A percentile compares a stretch with the other conserved stretches of the same genome.
These are phyloP conservation scores for Dreissena polymorpha DNA, from an alignment of 1,140 invertebrate species.

Conservation along the genomic window DNA sequence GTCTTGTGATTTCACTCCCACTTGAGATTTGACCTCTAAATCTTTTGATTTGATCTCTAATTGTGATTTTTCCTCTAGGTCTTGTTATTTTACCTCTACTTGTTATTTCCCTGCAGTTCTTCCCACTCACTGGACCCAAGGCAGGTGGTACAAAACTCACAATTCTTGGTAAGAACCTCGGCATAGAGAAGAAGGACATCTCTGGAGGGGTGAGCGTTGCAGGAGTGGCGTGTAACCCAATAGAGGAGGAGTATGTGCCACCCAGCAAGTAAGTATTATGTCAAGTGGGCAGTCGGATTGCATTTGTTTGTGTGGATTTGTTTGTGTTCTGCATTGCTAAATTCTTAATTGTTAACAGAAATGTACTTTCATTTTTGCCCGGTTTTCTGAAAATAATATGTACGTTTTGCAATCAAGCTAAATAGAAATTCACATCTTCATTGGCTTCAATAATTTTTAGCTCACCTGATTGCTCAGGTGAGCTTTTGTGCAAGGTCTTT, in stretches of 20 bases:
- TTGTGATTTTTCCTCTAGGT: conserved; percentile 82
- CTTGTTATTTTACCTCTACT: conserved; percentile 78
- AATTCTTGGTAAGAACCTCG: conserved; percentile 97
- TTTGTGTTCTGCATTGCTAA: not conserved
- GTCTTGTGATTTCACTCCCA: too few relatives aligned
- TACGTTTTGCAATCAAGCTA: not conserved
- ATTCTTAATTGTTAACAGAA: not conserved
- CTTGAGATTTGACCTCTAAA: too few relatives aligned
- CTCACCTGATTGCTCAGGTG: too few relatives aligned
- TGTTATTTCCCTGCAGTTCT: conserved; percentile 84
- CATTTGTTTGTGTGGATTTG: not conserved
- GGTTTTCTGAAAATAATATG: too few relatives aligned
- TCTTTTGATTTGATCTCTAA: too few relatives aligned
- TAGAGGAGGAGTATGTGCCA: conserved; percentile 57
- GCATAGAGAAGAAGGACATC: conserved; percentile 93
- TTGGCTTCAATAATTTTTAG: too few relatives aligned
- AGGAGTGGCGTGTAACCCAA: conserved; percentile 92
- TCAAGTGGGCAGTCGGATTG: not conserved
- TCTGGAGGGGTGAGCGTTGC: conserved; percentile 95
- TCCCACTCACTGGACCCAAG: conserved; percentile 95
- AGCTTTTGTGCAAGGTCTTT: too few relatives aligned
- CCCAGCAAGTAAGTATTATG: conserved; percentile 61
- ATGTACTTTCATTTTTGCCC: too few relatives aligned
- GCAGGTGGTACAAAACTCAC: conserved; percentile 97
- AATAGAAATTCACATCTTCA: too few relatives aligned